Evolutionary conservation across 1,140 invertebrate genomes (phyloP).

Genomic region (Geopemphigus sp.): DNA sequence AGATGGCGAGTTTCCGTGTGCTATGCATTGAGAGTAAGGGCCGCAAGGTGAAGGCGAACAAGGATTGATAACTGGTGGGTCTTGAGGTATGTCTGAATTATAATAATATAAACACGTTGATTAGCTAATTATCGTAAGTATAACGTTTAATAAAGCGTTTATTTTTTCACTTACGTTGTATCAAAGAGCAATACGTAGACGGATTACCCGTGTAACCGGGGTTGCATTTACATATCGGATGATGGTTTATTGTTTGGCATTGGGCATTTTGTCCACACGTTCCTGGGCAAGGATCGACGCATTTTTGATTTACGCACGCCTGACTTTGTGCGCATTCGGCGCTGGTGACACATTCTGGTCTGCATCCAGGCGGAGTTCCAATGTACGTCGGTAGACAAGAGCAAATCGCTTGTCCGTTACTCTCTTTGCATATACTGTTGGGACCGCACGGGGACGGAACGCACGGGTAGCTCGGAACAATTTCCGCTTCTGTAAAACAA

Average conservation of each 20-base stretch:
- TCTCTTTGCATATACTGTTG: conserved; percentile 66
- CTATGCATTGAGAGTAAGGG: conserved; percentile 63
- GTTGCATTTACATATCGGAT: conserved; percentile 66
- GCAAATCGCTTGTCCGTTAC: conserved; percentile 62
- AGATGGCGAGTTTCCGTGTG: conserved; percentile 60
- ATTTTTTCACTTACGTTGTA: conserved; percentile 56
- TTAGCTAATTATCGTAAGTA: background rate
- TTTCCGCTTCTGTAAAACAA: conserved; percentile 51
- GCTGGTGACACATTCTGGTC: conserved; percentile 68
- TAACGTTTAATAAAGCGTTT: background rate
- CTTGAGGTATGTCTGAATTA: conserved; percentile 32
- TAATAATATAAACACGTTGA: background rate
- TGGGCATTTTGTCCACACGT: conserved; percentile 66
- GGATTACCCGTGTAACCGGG: conserved; percentile 70
- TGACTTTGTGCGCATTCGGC: conserved; percentile 63
- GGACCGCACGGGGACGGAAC: conserved; percentile 68
- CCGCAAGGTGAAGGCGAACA: conserved; percentile 73
- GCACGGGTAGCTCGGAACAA: conserved; percentile 62
- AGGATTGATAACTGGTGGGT: conserved; percentile 58
- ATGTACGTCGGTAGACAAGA: conserved; percentile 65
- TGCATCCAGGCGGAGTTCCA: conserved; percentile 69
- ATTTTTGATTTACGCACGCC: conserved; percentile 67
- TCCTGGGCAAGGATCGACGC: conserved; percentile 71
- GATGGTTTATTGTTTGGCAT: conserved; percentile 66
- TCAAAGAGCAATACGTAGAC: conserved; percentile 63